phyloP scores from a whole-genome alignment of 2,888 invertebrate species.

The Cyclophora punctaria region DNA sequence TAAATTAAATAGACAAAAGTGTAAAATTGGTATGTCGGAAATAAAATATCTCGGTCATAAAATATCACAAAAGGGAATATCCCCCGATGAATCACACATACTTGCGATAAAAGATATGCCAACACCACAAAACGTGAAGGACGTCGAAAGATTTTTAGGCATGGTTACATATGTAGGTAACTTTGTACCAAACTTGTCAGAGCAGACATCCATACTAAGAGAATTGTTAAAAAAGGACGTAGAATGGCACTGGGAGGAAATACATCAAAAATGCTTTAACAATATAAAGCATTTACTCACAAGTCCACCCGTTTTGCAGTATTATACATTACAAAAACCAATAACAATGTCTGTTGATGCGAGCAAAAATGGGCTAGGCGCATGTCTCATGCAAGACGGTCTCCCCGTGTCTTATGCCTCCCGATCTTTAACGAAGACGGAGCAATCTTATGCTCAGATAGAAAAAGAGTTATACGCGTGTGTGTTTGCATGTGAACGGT shows the following conservation, averaged over 20 bases:
- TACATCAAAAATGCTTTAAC: slow-evolving; percentile 8
- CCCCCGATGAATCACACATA: slow-evolving; percentile 15
- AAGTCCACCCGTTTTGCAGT: slow-evolving; percentile 14
- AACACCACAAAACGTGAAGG: slow-evolving; percentile 13
- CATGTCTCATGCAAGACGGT: slow-evolving; percentile 14
- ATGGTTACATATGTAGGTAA: slow-evolving; percentile 19
- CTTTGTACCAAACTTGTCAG: slow-evolving; percentile 20
- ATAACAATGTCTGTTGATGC: slow-evolving; percentile 1
- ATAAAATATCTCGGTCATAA: slow-evolving; percentile 17
- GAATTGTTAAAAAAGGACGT: slow-evolving; percentile 17
- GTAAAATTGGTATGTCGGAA: slow-evolving; percentile 11
- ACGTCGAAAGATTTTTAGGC: slow-evolving; percentile 19
- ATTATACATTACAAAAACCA: slow-evolving; percentile 13
- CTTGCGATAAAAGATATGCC: slow-evolving; percentile 18
- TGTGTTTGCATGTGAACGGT: slow-evolving; percentile 17
- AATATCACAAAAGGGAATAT: slow-evolving; percentile 11
- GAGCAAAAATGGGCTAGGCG: slow-evolving; percentile 18
- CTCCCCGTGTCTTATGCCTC: slow-evolving; percentile 10
- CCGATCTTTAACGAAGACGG: slow-evolving; percentile 9
- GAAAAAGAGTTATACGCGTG: slow-evolving; percentile 18
- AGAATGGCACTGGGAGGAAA: slow-evolving; percentile 16
- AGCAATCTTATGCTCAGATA: slow-evolving; percentile 13
- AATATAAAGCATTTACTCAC: slow-evolving; percentile 5
- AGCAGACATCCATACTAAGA: slow-evolving; percentile 12
- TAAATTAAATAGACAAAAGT: slow-evolving; percentile 17